These are phyloP conservation scores for Liposcelis brunnea DNA, from an alignment of 2,888 invertebrate species.

Conservation along the genomic window DNA sequence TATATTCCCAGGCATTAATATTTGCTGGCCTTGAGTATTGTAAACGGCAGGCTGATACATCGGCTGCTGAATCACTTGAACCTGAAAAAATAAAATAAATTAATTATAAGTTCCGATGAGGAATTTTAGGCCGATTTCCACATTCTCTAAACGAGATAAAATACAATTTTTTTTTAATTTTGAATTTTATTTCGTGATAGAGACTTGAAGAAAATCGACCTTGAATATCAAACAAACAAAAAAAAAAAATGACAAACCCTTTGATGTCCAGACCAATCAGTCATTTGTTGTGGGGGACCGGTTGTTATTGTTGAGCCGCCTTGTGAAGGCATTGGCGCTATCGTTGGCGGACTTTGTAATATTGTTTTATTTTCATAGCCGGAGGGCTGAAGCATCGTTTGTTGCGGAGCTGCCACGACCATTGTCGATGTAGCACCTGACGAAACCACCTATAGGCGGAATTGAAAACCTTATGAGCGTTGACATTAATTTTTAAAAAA, in stretches of 20 bases:
- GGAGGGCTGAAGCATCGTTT: slow-evolving; percentile 14
- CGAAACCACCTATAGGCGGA: slow-evolving; percentile 7
- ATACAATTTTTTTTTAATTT: too few relatives aligned
- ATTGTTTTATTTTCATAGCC: slow-evolving; percentile 6
- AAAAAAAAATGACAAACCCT: slow-evolving; percentile 23
- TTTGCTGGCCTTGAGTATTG: slow-evolving; percentile 47
- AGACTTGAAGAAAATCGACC: not conserved
- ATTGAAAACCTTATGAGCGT: too few relatives aligned
- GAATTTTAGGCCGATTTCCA: too few relatives aligned
- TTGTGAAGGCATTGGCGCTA: slow-evolving; percentile 14
- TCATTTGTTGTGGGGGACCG: slow-evolving; percentile 47
- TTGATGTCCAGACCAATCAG: slow-evolving; percentile 49
- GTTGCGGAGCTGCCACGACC: slow-evolving; percentile 16
- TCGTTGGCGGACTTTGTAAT: slow-evolving; percentile 13
- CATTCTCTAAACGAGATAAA: too few relatives aligned
- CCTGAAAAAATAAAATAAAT: slow-evolving; percentile 22
- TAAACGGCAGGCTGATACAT: slow-evolving; percentile 56
- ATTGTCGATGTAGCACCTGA: slow-evolving; percentile 15
- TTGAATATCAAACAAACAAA: slow-evolving; percentile 12
- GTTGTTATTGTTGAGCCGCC: slow-evolving; percentile 44
- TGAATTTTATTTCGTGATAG: too few relatives aligned
- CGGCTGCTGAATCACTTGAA: slow-evolving; percentile 73
- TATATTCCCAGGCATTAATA: slow-evolving; percentile 67
- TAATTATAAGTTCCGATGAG: not conserved
- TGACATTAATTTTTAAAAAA: too few relatives aligned